Percentiles rank a stretch among this genome's conserved stretches.
Conservation (phyloP, 1,140 invertebrate species). For the Plodia interpunctella region DNA sequence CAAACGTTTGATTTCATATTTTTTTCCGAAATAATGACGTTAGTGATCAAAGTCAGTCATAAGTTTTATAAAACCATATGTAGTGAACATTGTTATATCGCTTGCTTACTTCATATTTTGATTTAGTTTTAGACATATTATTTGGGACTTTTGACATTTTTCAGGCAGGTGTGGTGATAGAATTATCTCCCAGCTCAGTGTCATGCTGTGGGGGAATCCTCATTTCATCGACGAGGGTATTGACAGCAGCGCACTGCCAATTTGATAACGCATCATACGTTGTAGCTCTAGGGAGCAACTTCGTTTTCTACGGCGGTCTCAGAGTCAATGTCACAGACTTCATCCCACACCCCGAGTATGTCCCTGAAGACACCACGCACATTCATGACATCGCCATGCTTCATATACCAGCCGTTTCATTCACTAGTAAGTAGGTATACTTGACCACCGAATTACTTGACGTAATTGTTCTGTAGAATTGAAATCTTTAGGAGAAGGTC, state of each 20-base stretch:
- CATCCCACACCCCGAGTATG: background rate
- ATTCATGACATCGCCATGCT: background rate
- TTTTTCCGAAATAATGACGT: no score
- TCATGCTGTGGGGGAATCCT: background rate
- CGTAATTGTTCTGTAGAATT: no score
- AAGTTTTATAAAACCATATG: no score
- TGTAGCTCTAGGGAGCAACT: background rate
- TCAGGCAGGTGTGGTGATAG: background rate
- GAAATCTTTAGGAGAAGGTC: no score
- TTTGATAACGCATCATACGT: background rate
- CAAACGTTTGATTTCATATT: no score
- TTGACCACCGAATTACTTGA: background rate
- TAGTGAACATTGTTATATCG: no score
- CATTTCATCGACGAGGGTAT: background rate
- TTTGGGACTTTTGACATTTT: no score
- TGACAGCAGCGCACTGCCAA: background rate
- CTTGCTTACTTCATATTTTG: no score
- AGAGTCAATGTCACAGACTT: background rate
- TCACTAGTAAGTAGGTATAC: background rate
- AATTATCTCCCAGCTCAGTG: background rate
- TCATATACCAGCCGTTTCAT: background rate
- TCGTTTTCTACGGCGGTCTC: background rate
- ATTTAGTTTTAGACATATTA: no score
- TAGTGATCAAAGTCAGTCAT: no score
- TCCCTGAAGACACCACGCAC: background rate